Percentiles rank a stretch among this genome's conserved stretches.
Conservation (phyloP, 2,113 vertebrate genomes). For the Chamaetylas fuelleborni region DNA sequence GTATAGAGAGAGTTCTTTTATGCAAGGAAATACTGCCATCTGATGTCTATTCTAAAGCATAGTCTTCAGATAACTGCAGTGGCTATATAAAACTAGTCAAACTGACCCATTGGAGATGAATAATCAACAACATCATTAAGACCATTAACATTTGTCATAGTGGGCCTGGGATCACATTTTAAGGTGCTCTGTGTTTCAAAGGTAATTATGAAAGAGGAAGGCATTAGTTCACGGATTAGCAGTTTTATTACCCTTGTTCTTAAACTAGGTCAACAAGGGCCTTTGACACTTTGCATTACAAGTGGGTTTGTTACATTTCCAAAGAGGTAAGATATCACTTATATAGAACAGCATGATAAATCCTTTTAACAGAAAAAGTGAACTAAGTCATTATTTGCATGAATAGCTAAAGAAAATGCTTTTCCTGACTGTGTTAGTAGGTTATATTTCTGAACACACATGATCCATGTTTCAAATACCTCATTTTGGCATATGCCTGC, state of each 20-base stretch:
- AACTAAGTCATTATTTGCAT: not conserved
- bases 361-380: not conserved
- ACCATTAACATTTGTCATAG: not conserved
- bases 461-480: not conserved
- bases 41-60: not conserved
- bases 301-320: not conserved
- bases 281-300: not conserved
- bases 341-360: not conserved
- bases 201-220: not conserved
- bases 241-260: not conserved
- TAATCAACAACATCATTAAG: not conserved
- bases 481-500: not conserved
- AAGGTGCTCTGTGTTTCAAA: not conserved
- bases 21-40: slow-evolving; percentile 47
- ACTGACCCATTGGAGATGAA: fast-evolving
- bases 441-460: not conserved
- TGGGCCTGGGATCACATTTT: not conserved
- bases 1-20: not conserved
- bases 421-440: not conserved
- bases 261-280: not conserved
- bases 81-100: not conserved
- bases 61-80: not conserved
- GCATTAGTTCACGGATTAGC: not conserved
- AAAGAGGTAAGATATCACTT: not conserved
- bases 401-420: not conserved